phyloP scores from a whole-genome alignment of 2,113 vertebrate species.

The Oncorhynchus nerka region DNA sequence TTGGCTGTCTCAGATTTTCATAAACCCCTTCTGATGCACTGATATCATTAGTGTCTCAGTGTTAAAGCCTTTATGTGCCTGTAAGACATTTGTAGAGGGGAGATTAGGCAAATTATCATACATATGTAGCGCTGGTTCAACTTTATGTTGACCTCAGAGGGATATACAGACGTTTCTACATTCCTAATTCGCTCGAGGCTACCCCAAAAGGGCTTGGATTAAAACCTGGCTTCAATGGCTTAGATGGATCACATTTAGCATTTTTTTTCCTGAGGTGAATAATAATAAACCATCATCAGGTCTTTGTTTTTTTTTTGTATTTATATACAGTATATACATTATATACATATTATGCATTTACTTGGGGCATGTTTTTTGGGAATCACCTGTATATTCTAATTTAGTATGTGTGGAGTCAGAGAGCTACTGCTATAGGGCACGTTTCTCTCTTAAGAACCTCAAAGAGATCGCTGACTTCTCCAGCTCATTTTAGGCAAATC shows the following conservation, averaged over 20 bases:
- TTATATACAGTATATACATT: slow-evolving; percentile 5
- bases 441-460: slow-evolving; percentile 66
- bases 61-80: slow-evolving; percentile 75
- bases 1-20: slow-evolving; percentile 55
- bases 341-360: slow-evolving; percentile 48
- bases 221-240: slow-evolving; percentile 70
- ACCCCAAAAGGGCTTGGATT: slow-evolving; percentile 66
- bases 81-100: slow-evolving; percentile 75
- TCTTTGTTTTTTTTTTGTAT: slow-evolving; percentile 60
- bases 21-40: slow-evolving; percentile 63
- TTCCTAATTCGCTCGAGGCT: slow-evolving; percentile 62
- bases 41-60: slow-evolving; percentile 70
- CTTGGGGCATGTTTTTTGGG: slow-evolving; percentile 44
- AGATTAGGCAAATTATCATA: slow-evolving; percentile 78
- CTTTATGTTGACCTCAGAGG: slow-evolving; percentile 70
- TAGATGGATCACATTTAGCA: slow-evolving; percentile 66
- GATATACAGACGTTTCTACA: slow-evolving; percentile 63
- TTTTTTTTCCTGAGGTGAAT: slow-evolving; percentile 59
- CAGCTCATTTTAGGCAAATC: slow-evolving; percentile 79
- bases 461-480: slow-evolving; percentile 70
- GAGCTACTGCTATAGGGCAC: slow-evolving; percentile 45
- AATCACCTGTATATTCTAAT: slow-evolving; percentile 57
- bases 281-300: slow-evolving; percentile 65
- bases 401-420: slow-evolving; percentile 35
- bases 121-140: slow-evolving; percentile 73